A percentile compares a stretch with the other conserved stretches of the same genome.
Conservation (phyloP, 2,797 vertebrate genomes). For the Gambelia wislizenii region DNA sequence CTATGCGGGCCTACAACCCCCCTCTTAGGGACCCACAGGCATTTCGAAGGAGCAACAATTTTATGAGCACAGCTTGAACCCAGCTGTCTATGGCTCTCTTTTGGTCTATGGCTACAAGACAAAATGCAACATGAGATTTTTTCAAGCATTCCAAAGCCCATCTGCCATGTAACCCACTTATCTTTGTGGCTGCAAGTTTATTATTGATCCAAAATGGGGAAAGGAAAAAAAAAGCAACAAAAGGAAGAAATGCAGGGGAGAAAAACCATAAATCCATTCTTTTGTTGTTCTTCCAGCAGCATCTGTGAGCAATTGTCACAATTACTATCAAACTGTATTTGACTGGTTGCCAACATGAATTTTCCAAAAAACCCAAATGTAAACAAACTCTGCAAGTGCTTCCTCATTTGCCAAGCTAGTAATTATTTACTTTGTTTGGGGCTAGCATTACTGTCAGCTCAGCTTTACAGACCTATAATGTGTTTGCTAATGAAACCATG, state of each 20-base stretch:
- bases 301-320: slow-evolving; percentile 89
- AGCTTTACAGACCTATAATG: slow-evolving; percentile 82
- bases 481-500: slow-evolving; percentile 85
- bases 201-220: slow-evolving; percentile 81
- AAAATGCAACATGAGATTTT: slow-evolving; percentile 82
- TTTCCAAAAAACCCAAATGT: slow-evolving; percentile 83
- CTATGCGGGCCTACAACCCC: slow-evolving; percentile 44
- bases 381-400: slow-evolving; percentile 87
- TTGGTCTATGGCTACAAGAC: slow-evolving; percentile 77
- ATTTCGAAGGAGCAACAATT: slow-evolving; percentile 71
- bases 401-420: slow-evolving; percentile 83
- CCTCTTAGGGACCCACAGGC: slow-evolving; percentile 45
- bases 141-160: slow-evolving; percentile 77
- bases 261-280: slow-evolving; percentile 81
- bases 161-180: slow-evolving; percentile 80
- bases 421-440: slow-evolving; percentile 87
- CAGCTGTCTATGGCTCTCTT: slow-evolving; percentile 80
- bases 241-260: slow-evolving; percentile 77
- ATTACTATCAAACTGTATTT: slow-evolving; percentile 86
- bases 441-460: slow-evolving; percentile 83
- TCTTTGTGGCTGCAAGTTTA: slow-evolving; percentile 77
- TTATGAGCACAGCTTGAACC: slow-evolving; percentile 83
- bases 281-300: slow-evolving; percentile 86
- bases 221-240: slow-evolving; percentile 75
- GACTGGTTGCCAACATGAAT: slow-evolving; percentile 84